Percentiles rank a stretch among this genome's conserved stretches.
phyloP scores from a whole-genome alignment of 2,113 vertebrate genomes.

The Nanorana parkeri region DNA sequence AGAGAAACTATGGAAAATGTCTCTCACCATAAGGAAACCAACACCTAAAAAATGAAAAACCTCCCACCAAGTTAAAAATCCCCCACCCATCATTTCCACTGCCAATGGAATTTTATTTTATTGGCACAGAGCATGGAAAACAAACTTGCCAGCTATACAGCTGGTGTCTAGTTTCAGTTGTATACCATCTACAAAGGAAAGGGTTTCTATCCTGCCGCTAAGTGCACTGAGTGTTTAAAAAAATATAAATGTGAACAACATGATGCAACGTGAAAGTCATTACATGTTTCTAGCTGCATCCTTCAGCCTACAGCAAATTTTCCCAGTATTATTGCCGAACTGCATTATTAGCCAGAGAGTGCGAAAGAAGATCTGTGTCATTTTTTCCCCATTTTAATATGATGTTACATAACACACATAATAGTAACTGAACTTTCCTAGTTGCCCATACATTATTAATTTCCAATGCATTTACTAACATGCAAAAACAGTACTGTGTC shows the following conservation, averaged over 20 bases:
- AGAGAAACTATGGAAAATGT: constrained; percentile 60
- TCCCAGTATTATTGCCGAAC: constrained; percentile 5
- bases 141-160: constrained; percentile 14
- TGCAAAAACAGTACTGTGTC: too few species aligned
- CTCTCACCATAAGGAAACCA: constrained; percentile 55
- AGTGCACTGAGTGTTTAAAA: neutral
- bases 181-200: constrained; percentile 38
- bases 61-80: constrained; percentile 54
- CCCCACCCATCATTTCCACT: constrained; percentile 60
- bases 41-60: constrained; percentile 59
- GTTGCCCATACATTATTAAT: constrained; percentile 8
- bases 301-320: constrained; percentile 14
- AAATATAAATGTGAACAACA: constrained; percentile 3
- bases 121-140: constrained; percentile 58
- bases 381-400: constrained; percentile 7
- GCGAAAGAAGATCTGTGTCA: constrained; percentile 7
- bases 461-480: neutral
- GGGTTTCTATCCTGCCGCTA: neutral
- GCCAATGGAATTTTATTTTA: constrained; percentile 49
- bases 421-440: constrained; percentile 5
- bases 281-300: constrained; percentile 3
- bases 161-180: constrained; percentile 18
- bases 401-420: constrained; percentile 35
- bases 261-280: constrained; percentile 33
- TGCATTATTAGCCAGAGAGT: neutral